Evolutionary conservation across 2,888 invertebrate genomes (phyloP).

Genomic region (Antheraea yamamai): DNA sequence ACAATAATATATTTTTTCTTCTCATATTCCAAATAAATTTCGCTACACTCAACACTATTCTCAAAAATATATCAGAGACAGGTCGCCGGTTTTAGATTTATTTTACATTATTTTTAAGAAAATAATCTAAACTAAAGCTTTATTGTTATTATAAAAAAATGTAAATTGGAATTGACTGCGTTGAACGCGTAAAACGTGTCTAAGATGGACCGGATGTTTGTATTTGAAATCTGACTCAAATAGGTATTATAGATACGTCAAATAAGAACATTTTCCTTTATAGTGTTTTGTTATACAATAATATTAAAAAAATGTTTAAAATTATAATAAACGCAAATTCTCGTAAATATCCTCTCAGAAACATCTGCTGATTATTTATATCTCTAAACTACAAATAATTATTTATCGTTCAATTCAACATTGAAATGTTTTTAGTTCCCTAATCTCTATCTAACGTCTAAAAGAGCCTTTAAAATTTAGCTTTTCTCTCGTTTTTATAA

Average conservation of each 20-base stretch:
- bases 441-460: not conserved
- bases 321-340: not conserved
- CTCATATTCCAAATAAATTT: too few species aligned
- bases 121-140: not conserved
- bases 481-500: too few species aligned
- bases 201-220: not conserved
- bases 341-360: not conserved
- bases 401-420: not conserved
- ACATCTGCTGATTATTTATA: not conserved
- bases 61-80: not conserved
- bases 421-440: not conserved
- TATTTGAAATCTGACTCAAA: not conserved
- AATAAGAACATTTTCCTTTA: not conserved
- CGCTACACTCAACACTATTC: not conserved
- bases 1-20: too few species aligned
- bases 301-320: not conserved
- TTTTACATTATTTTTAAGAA: not conserved
- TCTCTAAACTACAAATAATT: not conserved
- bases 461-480: not conserved
- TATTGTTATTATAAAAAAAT: not conserved
- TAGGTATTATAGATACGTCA: not conserved
- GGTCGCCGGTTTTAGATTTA: not conserved
- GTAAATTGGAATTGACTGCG: constrained; percentile 1
- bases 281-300: not conserved
- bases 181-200: not conserved